Evolutionary conservation across 2,888 invertebrate species (phyloP).

Genomic region (Drosophila neoperkinsi): DNA sequence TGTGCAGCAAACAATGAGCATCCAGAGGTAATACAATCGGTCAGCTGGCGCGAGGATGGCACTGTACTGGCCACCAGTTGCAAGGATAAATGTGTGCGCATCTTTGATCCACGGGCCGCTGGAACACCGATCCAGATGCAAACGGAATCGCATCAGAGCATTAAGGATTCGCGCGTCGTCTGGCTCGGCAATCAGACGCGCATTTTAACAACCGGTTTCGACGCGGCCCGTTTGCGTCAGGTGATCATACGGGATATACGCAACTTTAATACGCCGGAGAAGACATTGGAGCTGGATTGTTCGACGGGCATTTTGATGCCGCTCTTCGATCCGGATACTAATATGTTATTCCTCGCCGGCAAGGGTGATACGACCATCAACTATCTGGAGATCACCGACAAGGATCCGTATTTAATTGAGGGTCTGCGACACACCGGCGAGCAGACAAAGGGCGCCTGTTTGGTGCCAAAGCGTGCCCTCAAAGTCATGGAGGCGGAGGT

Average conservation of each 20-base stretch:
- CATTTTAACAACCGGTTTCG: conserved; percentile 96
- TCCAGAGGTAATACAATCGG: conserved; percentile 94
- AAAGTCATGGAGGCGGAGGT: conserved; percentile 99
- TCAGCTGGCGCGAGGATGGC: conserved; percentile 96
- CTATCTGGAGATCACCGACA: conserved; percentile 95
- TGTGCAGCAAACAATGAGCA: conserved; percentile 89
- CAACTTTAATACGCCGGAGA: conserved; percentile 91
- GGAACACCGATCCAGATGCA: conserved; percentile 87
- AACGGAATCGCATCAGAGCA: conserved; percentile 93
- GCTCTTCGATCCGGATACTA: conserved; percentile 96
- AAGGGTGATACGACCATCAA: conserved; percentile 97
- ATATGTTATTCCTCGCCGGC: conserved; percentile 97
- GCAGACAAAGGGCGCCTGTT: conserved; percentile 96
- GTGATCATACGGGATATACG: conserved; percentile 95
- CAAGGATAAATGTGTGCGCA: conserved; percentile 95
- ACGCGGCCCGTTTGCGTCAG: conserved; percentile 93
- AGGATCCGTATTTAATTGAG: conserved; percentile 95
- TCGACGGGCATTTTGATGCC: conserved; percentile 97
- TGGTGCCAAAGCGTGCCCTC: conserved; percentile 96
- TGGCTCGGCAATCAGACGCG: conserved; percentile 95
- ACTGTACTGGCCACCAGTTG: conserved; percentile 91
- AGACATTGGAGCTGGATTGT: conserved; percentile 92
- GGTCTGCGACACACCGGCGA: conserved; percentile 95
- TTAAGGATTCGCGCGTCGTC: conserved; percentile 95
- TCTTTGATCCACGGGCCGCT: conserved; percentile 92